A percentile compares a stretch with the other conserved stretches of the same genome.
These are phyloP conservation scores for Hypercompe scribonia DNA, from an alignment of 2,888 invertebrate species.

Conservation along the genomic window DNA sequence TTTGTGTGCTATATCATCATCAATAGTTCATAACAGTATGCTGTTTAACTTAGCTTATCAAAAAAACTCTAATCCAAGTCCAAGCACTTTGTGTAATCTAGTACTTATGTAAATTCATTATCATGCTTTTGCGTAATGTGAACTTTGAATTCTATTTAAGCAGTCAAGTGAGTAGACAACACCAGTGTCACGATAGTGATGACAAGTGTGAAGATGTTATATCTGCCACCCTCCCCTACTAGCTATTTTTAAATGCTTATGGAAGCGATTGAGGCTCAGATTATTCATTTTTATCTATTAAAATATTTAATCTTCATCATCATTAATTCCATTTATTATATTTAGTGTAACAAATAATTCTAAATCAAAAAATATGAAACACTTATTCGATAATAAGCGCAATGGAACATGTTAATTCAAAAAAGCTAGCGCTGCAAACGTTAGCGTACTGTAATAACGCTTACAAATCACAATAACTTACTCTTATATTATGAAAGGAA, in stretches of 20 bases:
- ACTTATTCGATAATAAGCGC: slow-evolving; percentile 16
- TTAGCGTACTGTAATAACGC: slow-evolving; percentile 35
- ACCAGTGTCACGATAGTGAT: background rate
- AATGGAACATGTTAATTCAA: slow-evolving; percentile 16
- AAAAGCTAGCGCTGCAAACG: slow-evolving; percentile 27
- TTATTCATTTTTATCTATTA: background rate
- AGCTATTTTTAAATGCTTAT: background rate
- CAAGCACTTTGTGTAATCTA: too few relatives aligned
- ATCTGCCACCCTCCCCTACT: background rate
- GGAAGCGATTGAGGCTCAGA: background rate
- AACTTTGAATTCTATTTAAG: background rate
- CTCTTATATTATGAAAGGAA: slow-evolving; percentile 39
- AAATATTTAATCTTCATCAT: background rate
- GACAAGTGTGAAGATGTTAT: background rate
- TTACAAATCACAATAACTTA: slow-evolving; percentile 51
- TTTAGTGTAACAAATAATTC: background rate
- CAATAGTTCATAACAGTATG: too few relatives aligned
- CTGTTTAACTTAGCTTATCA: too few relatives aligned
- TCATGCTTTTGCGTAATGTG: too few relatives aligned
- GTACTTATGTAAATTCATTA: too few relatives aligned
- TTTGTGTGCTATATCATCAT: too few relatives aligned
- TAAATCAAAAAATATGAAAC: background rate
- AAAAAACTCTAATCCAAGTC: too few relatives aligned
- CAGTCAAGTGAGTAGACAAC: background rate
- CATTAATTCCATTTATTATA: background rate